These are phyloP conservation scores for Xenus cinereus DNA, from an alignment of 2,113 vertebrate species.

Conservation along the genomic window DNA sequence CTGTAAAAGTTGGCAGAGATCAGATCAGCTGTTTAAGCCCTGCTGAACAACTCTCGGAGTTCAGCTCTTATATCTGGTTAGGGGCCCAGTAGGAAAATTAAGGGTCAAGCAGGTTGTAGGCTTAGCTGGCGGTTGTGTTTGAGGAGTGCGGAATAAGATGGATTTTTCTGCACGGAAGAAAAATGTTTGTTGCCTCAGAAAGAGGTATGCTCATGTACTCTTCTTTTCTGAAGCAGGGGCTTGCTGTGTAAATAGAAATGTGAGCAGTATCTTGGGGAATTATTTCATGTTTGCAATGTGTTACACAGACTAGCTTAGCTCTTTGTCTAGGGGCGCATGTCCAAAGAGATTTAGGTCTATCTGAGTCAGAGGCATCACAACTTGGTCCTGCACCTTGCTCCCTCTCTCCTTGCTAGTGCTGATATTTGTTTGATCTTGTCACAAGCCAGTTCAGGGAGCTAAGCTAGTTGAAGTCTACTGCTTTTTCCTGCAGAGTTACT, in stretches of 20 bases:
- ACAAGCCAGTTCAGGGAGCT: neutral
- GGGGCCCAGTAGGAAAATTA: neutral
- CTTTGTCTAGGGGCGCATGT: neutral
- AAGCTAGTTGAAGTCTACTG: neutral
- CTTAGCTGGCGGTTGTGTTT: neutral
- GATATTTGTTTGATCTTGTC: neutral
- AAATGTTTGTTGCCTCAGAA: neutral
- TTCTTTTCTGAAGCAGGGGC: neutral
- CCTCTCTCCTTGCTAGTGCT: neutral
- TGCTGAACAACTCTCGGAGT: neutral
- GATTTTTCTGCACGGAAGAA: neutral
- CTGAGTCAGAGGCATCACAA: neutral
- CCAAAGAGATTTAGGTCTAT: neutral
- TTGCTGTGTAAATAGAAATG: neutral
- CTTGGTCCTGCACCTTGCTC: neutral
- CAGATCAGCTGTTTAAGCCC: slow-evolving; percentile 31
- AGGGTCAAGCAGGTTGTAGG: neutral
- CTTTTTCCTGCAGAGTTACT: neutral
- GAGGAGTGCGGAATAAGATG: neutral
- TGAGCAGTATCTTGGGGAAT: neutral
- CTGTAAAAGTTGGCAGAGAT: slow-evolving; percentile 25
- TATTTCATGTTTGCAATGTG: neutral
- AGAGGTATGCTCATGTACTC: neutral
- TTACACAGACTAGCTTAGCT: neutral
- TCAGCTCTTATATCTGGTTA: neutral